phyloP scores from a whole-genome alignment of 2,113 vertebrate genomes.

The Pterocles gutturalis region DNA sequence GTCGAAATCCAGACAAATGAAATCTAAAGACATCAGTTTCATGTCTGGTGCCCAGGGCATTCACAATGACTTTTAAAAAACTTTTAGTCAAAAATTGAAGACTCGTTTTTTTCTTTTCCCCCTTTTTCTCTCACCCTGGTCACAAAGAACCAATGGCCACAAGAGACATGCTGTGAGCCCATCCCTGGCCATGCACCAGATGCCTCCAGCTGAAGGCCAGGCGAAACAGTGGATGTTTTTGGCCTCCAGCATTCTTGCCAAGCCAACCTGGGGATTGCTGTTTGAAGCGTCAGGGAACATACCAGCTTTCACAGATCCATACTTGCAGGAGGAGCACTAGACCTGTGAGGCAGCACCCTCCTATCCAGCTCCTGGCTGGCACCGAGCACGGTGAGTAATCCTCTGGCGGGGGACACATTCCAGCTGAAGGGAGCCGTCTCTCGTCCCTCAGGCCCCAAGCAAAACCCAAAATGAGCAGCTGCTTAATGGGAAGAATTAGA shows the following conservation, averaged over 20 bases:
- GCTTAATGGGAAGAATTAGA: not conserved
- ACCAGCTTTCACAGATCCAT: slow-evolving; percentile 60
- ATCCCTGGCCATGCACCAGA: not conserved
- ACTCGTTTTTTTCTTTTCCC: not conserved
- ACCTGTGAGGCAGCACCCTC: slow-evolving; percentile 42
- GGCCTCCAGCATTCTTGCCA: slow-evolving; percentile 4
- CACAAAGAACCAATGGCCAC: not conserved
- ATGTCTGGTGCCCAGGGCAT: not conserved
- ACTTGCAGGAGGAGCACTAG: slow-evolving; percentile 32
- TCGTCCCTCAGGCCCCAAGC: not conserved
- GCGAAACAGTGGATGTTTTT: slow-evolving; percentile 21
- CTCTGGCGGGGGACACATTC: not conserved
- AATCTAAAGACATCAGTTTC: not conserved
- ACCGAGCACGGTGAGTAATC: slow-evolving; percentile 51
- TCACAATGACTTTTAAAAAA: not conserved
- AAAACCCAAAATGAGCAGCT: not conserved
- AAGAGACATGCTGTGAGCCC: not conserved
- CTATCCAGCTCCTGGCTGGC: not conserved
- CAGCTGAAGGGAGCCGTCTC: not conserved
- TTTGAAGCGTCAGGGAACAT: not conserved
- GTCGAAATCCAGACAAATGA: not conserved
- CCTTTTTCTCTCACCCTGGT: not conserved
- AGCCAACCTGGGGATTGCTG: not conserved
- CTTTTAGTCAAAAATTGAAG: not conserved
- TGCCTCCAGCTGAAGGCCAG: not conserved